Percentiles rank a stretch among this genome's conserved stretches.
These are phyloP conservation scores for Ptiloglossa arizonensis DNA, from an alignment of 1,140 invertebrate species.

Conservation along the genomic window DNA sequence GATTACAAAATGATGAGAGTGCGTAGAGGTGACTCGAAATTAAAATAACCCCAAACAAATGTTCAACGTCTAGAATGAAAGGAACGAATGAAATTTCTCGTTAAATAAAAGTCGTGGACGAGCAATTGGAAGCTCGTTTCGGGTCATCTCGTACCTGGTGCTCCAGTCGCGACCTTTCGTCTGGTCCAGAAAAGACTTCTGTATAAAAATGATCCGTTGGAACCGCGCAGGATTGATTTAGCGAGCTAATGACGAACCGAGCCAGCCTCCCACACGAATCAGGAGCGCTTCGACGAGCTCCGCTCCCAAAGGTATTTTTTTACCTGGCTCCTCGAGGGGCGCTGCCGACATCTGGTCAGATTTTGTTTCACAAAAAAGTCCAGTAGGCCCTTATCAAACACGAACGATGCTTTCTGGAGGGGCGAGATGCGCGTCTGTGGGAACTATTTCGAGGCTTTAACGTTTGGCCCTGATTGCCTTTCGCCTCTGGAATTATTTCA, in stretches of 20 bases:
- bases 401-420: conserved; percentile 22
- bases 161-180: conserved; percentile 46
- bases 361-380: conserved; percentile 78
- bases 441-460: conserved; percentile 45
- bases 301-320: conserved; percentile 70
- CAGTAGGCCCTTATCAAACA: conserved; percentile 76
- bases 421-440: conserved; percentile 55
- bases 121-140: not conserved
- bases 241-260: conserved; percentile 72
- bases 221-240: conserved; percentile 72
- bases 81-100: too few relatives aligned
- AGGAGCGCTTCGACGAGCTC: conserved; percentile 10
- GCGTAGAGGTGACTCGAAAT: too few relatives aligned
- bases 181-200: conserved; percentile 14
- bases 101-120: too few relatives aligned
- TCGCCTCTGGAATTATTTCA: conserved; percentile 38
- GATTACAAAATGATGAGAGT: too few relatives aligned
- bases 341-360: conserved; percentile 78
- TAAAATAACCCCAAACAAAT: too few relatives aligned
- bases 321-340: conserved; percentile 61
- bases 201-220: conserved; percentile 55
- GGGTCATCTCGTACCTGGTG: conserved; percentile 37
- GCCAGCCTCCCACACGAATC: conserved; percentile 69
- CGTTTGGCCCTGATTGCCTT: conserved; percentile 43
- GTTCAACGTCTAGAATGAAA: too few relatives aligned